Evolutionary conservation across 2,113 vertebrate species (phyloP), one percentile per base, ranked within the genome.

Genomic region (Apteryx mantelli): DNA sequence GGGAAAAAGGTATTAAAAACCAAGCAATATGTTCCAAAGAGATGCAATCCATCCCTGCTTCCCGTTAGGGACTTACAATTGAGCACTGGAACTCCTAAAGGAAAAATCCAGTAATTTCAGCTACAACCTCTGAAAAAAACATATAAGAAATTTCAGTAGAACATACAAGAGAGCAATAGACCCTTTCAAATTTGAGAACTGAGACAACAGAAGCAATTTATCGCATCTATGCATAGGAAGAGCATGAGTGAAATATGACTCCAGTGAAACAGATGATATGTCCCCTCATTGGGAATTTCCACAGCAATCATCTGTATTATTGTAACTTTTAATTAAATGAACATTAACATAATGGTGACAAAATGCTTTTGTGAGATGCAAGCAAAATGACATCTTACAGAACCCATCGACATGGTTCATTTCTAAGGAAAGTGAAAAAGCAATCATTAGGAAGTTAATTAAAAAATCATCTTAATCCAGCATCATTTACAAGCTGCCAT

Each of bases 1-100:
- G 79, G 91, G 86, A 89, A 96, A 96, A 93, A 70, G 2, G 2
- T 81, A 82, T 85, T 92, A 84, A 97, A 96, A 92, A 30, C 5
- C 22, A 66, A 89, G 58, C 38, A 69, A 42, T 52, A 19, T 36
- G n/a, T 94, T 97, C 93, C 82, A 1, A 95, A 80, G 50, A 83
- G 50, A 74, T 18, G 32, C 71, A 93, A 32, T 48, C 56, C 42
- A 52, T 78, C 63, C 66, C 56, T 66, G 30, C 52, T 82, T 93
- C 88, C 36, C 55, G 87, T 87, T 64, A 82, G 40, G 70, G 78
- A 50, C 63, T 89, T 2, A 1, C 26, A 92, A 28, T 0, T 0
- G 70, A 95, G 53, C 58, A 63, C 56, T 91, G 65, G 63, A 97
- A 82, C 56, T 80, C 44, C 69, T 42, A 55, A 82, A 80, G 89